Conservation (phyloP, 2,797 vertebrate species). For the Enteromius treurensis region DNA sequence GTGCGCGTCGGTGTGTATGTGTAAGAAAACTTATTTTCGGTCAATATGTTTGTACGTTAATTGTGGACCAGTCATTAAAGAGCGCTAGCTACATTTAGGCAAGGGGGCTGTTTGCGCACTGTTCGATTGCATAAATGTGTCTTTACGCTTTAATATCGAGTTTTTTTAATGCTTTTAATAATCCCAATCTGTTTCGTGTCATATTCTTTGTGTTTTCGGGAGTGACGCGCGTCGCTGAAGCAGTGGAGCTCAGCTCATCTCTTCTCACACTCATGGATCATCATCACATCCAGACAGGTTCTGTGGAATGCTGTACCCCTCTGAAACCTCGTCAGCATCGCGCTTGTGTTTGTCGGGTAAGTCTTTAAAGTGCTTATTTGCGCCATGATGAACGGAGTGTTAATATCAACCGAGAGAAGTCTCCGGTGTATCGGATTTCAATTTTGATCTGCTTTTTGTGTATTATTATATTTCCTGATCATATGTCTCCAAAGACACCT, state of each 20-base stretch:
- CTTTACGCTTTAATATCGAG: too few relatives aligned
- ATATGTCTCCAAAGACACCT: too few relatives aligned
- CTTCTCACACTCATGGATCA: slow-evolving; percentile 21
- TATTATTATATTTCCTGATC: not conserved
- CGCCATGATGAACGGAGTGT: not conserved
- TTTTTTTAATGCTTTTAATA: not conserved
- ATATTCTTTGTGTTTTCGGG: not conserved
- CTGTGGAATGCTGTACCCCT: not conserved
- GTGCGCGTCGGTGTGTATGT: too few relatives aligned
- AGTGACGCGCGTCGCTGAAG: not conserved
- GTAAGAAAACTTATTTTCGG: not conserved
- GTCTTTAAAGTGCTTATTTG: slow-evolving; percentile 22
- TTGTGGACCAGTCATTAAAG: not conserved
- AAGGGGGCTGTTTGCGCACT: not conserved
- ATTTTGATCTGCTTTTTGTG: not conserved
- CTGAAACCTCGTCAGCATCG: not conserved
- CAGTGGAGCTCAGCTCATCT: not conserved
- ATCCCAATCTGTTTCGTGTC: not conserved
- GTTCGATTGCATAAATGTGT: not conserved
- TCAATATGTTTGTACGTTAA: not conserved
- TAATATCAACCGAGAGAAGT: not conserved
- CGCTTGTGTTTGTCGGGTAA: slow-evolving; percentile 6
- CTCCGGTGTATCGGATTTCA: not conserved
- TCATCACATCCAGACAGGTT: not conserved
- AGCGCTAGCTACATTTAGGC: not conserved